Conservation (phyloP, 2,113 vertebrate genomes). For the Urocolius indicus region DNA sequence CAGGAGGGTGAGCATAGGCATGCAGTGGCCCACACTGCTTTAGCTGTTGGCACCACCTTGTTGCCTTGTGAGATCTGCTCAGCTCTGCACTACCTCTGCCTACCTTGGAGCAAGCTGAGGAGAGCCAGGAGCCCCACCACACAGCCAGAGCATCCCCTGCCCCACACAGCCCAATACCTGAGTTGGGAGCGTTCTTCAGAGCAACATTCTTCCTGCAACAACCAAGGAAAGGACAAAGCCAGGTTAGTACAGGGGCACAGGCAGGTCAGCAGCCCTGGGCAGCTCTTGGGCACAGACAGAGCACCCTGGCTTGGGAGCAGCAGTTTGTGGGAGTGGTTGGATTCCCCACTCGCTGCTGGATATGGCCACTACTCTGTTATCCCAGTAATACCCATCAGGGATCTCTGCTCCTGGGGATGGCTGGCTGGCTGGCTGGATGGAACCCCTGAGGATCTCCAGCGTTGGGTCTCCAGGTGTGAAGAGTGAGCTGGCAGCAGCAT, state of each 20-base stretch:
- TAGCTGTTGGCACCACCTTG: not conserved
- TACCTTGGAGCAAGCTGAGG: not conserved
- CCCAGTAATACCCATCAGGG: not conserved
- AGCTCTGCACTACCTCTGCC: not conserved
- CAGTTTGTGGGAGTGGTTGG: not conserved
- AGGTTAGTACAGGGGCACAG: not conserved
- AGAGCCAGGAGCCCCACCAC: not conserved
- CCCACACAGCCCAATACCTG: conserved; percentile 6
- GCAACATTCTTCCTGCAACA: conserved; percentile 16
- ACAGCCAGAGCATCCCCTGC: not conserved
- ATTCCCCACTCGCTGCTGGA: not conserved
- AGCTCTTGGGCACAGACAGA: not conserved
- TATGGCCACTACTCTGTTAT: not conserved
- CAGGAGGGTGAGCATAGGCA: not conserved
- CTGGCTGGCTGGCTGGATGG: not conserved
- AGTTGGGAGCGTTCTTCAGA: not conserved
- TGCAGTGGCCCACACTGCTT: not conserved
- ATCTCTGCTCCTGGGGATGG: not conserved
- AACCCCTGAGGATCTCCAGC: not conserved
- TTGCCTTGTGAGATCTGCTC: not conserved
- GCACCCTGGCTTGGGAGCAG: not conserved
- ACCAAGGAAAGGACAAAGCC: not conserved
- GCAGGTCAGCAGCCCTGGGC: rapidly evolving
- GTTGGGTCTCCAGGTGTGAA: not conserved
- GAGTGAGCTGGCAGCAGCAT: not conserved